A percentile compares a stretch with the other conserved stretches of the same genome.
Evolutionary conservation across 2,113 vertebrate species (phyloP).

Genomic region (Erinaceus europaeus): DNA sequence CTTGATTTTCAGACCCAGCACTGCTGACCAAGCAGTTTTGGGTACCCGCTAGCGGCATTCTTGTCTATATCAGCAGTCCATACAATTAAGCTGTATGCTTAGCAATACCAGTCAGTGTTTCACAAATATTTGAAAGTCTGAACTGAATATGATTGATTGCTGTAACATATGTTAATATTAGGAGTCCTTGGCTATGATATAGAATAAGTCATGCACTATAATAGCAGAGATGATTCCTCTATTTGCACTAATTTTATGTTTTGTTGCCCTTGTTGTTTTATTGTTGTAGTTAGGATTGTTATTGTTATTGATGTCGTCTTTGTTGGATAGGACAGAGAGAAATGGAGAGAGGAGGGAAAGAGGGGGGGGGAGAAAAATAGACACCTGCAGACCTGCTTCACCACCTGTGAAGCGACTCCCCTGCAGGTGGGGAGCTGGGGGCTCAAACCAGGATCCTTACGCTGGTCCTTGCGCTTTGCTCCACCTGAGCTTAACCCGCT

Average conservation of each 20-base stretch:
- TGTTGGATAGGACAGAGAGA: no score
- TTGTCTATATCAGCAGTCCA: slow-evolving; percentile 23
- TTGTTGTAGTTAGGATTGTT: no score
- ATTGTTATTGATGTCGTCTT: no score
- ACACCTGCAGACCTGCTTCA: no score
- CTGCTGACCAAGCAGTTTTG: slow-evolving; percentile 62
- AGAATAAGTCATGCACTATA: slow-evolving; percentile 45
- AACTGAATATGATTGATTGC: slow-evolving; percentile 57
- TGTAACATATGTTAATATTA: slow-evolving; percentile 50
- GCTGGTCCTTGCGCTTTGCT: no score
- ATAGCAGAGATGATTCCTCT: slow-evolving; percentile 50
- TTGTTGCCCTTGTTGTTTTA: no score
- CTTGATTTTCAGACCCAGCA: slow-evolving; percentile 66
- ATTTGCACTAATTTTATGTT: slow-evolving; percentile 34
- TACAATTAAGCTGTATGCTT: slow-evolving; percentile 48
- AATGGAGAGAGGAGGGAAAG: no score
- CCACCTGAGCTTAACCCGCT: no score
- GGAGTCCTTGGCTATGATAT: slow-evolving; percentile 12
- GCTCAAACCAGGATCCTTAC: no score
- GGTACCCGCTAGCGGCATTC: slow-evolving; percentile 43
- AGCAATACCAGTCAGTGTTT: slow-evolving; percentile 59
- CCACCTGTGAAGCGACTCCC: no score
- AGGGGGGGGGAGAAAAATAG: no score
- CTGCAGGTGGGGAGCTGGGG: no score
- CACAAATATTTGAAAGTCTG: slow-evolving; percentile 62